Percentiles rank a stretch among this genome's conserved stretches.
Evolutionary conservation across 2,797 vertebrate genomes (phyloP).

Genomic region (Pteropus rufus): DNA sequence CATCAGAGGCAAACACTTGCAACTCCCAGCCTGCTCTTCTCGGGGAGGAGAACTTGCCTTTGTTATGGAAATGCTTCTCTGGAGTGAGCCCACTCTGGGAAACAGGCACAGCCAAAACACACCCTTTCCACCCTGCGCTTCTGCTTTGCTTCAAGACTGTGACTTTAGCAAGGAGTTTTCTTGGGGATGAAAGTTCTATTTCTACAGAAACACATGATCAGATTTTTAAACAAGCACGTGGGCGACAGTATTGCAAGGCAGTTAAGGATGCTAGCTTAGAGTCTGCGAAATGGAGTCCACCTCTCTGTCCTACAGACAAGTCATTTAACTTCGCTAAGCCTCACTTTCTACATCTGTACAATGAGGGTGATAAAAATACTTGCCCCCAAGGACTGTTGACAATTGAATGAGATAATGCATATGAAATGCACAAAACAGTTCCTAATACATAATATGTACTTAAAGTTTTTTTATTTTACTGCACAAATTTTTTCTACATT

Average conservation of each 20-base stretch:
- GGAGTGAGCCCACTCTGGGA: neutral
- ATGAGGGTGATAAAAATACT: neutral
- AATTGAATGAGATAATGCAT: neutral
- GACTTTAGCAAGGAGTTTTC: neutral
- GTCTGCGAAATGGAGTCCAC: neutral
- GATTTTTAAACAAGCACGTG: neutral
- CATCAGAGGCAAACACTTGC: slow-evolving; percentile 65
- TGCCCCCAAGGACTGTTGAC: neutral
- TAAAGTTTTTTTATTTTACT: neutral
- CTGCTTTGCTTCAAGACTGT: neutral
- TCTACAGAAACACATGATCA: slow-evolving; percentile 10
- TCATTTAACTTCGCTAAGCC: neutral
- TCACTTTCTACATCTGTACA: neutral
- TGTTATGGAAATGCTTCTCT: slow-evolving; percentile 71
- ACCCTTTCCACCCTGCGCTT: neutral
- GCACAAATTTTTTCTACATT: neutral
- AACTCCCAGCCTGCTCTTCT: slow-evolving; percentile 40
- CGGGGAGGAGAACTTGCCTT: slow-evolving; percentile 35
- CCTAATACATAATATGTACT: neutral
- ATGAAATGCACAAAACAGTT: neutral
- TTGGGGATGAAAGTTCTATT: neutral
- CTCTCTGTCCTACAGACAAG: neutral
- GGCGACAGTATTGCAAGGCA: neutral
- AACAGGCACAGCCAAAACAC: neutral
- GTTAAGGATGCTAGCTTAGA: neutral